Evolutionary conservation across 2,797 vertebrate genomes (phyloP).

Genomic region (Sylvia borin): DNA sequence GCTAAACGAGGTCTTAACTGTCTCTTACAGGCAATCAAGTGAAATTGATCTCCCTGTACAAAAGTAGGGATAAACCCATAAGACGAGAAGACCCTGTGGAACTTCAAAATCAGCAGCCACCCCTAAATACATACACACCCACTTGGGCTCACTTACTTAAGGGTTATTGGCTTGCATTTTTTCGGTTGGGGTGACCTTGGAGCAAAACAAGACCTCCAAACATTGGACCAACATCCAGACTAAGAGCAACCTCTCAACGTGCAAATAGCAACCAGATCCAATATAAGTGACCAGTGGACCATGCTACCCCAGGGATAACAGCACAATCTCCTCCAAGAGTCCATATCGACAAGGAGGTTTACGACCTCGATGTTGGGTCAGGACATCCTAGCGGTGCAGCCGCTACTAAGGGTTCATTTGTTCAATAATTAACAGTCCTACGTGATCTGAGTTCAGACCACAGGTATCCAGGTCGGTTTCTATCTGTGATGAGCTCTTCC

Average conservation of each 20-base stretch:
- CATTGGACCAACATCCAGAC: rapidly evolving
- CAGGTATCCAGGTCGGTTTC: conserved; percentile 68
- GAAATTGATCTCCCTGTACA: not conserved
- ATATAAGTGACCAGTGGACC: not conserved
- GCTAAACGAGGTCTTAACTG: not conserved
- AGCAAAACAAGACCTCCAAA: not conserved
- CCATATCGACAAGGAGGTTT: not conserved
- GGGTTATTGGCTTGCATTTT: rapidly evolving
- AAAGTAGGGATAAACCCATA: not conserved
- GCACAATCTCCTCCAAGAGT: not conserved
- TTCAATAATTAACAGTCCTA: conserved; percentile 76
- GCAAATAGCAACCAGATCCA: not conserved
- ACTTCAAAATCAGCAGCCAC: not conserved
- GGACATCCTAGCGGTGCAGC: conserved; percentile 15
- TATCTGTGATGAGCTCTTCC: conserved; percentile 45
- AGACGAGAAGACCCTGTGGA: not conserved
- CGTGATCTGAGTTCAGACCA: conserved; percentile 77
- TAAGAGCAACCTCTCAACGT: not conserved
- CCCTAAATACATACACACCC: rapidly evolving
- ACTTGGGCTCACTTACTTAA: rapidly evolving
- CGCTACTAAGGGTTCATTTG: conserved; percentile 72
- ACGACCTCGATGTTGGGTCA: not conserved
- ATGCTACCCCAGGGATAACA: not conserved
- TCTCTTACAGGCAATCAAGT: not conserved
- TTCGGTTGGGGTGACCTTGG: not conserved